Base-by-base conservation (phyloP, 2,888 invertebrate species). In the Podotricha telesiphe region DNA sequence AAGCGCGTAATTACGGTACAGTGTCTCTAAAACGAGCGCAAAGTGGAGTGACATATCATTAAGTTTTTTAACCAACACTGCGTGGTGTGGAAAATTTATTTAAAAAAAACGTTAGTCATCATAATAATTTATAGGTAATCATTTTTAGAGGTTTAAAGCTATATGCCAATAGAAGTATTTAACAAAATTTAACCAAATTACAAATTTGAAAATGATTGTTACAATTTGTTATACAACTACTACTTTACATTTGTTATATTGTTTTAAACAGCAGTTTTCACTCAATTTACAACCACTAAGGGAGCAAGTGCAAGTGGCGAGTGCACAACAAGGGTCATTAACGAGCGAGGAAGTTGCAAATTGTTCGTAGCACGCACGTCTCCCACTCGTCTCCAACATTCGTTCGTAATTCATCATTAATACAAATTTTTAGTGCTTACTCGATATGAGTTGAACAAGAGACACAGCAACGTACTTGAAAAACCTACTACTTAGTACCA, bases 341-440 rank as follows among this genome's bases (percentile, higher is more conserved):
- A 22, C 64, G 61, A 61, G 68, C n/a, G 58, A 63, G 69, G 67
- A 67, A 67, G 72, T 65, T 45, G 67, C 69, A 70, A 68, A 70
- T 70, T 70, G 70, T 61, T 42, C 28, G 42, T 20, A 20, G 62
- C 72, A 72, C 70, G 70, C 72, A 72, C 70, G 22, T 48, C 51
- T 59, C 50, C 20, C 69, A 19, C 58, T 37, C 64, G 71, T 48
- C 68, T 55, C 73, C 66, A 69, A 69, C 73, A 50, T 61, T 66
- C 22, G 13, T 13, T 19, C 28, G 28, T 48, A 19, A 20, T 37
- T 37, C 40, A 4, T 20, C n/a, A n/a, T 37, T 22, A 19, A 22
- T 42, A 17, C 19, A 19, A 58, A 34, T 22, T 20, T 20, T 37
- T n/a, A 22, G 20, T 22, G 4, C 28, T 34, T 34, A n/a, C 13